Evolutionary conservation across 2,888 invertebrate species (phyloP), one percentile per base, ranked within the genome.

Genomic region (Allygus modestus): DNA sequence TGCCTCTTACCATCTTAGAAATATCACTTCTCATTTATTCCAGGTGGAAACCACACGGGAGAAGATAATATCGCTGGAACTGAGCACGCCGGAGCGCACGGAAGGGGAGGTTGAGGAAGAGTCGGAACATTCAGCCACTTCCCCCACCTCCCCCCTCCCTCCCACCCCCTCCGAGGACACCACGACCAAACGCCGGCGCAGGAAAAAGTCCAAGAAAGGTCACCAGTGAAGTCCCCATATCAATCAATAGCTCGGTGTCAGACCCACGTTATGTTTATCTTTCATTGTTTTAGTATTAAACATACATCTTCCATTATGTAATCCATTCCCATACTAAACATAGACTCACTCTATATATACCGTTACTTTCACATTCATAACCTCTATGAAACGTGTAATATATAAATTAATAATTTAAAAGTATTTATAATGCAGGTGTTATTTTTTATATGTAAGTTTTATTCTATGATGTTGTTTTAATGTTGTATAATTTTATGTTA

Each of bases 1-100:
- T 9, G 37, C 37, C 37, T 37, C 37, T 37, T 9, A 37, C n/a
- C n/a, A 9, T 37, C 37, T 37, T 23, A 20, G 54, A 54, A 23
- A 23, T 54, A 23, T 23, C 15, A 54, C 11, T 20, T 23, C 23
- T 5, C 20, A 23, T 54, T 65, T 28, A 4, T 65, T 73, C 11
- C n/a, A 96, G 97, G 97, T 97, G 90, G 97, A 97, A 93, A 97
- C 97, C 86, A 95, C 97, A 87, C 95, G 96, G 91, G 97, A 97
- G 91, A 97, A 97, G 92, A 97, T 97, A 88, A 96, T 97, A 91
- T 97, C 97, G 84, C 91, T 97, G 91, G 97, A 97, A 91, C 91
- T 97, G 90, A 95, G 95, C 86, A 94, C 93, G 88, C 93, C 93
- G 85, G 93, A 93, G 88, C 61, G 51, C 7, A 61, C 23, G 11